Conservation (phyloP, 2,797 vertebrate species). For the Oreochromis grahami region DNA sequence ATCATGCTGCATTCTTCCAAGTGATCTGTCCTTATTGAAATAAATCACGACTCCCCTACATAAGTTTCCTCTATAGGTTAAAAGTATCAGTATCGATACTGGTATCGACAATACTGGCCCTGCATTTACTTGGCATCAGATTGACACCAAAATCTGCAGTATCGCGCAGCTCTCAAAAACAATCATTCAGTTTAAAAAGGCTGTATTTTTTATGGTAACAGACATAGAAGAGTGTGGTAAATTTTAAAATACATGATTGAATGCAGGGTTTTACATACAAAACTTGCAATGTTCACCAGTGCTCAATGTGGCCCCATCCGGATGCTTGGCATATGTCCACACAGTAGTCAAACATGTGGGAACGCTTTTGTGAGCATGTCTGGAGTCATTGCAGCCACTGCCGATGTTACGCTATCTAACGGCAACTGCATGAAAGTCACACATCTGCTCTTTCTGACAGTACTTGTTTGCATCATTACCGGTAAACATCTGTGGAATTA, state of each 20-base stretch:
- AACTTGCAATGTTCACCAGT: neutral
- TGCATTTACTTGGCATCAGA: neutral
- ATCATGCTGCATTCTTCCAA: neutral
- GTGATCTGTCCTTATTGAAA: neutral
- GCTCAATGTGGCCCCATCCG: neutral
- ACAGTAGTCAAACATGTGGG: too few relatives aligned
- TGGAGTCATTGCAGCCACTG: too few relatives aligned
- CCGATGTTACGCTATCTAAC: too few relatives aligned
- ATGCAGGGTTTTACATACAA: neutral
- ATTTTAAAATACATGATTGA: neutral
- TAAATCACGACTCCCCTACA: neutral
- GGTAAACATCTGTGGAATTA: neutral
- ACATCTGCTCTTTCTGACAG: neutral
- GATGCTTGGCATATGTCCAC: neutral
- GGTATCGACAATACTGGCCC: neutral
- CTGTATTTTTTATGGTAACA: neutral
- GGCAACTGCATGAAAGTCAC: too few relatives aligned
- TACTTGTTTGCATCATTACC: neutral
- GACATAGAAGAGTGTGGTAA: neutral
- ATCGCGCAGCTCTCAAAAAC: neutral
- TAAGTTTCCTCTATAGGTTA: neutral
- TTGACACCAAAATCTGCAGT: neutral
- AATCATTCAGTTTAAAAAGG: neutral
- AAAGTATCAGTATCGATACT: neutral
- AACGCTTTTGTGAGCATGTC: too few relatives aligned